Evolutionary conservation across 2,797 vertebrate species (phyloP).

Genomic region (Bufotes viridis): DNA sequence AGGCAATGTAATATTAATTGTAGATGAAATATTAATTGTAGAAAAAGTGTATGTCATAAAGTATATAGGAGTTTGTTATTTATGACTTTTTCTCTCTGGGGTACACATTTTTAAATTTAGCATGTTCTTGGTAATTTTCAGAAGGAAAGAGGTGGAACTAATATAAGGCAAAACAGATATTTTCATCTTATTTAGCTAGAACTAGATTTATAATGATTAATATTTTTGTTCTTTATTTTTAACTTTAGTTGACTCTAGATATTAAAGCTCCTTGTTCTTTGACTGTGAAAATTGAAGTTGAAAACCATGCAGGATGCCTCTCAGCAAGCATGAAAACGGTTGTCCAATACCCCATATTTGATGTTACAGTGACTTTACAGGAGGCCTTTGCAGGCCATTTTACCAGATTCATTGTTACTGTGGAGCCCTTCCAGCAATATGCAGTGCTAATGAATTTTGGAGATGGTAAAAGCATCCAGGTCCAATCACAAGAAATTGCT

Average conservation of each 20-base stretch:
- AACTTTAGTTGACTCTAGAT: conserved; percentile 50
- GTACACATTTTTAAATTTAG: too few species aligned
- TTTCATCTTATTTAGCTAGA: conserved; percentile 5
- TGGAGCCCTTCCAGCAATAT: background rate
- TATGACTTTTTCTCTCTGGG: too few species aligned
- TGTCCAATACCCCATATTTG: conserved; percentile 22
- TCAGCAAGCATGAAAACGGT: conserved; percentile 11
- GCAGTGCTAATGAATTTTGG: conserved; percentile 26
- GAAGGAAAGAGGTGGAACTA: background rate
- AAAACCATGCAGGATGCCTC: conserved; percentile 32
- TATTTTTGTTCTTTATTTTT: background rate
- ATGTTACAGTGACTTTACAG: background rate
- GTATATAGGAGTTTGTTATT: too few species aligned
- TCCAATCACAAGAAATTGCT: conserved; percentile 4
- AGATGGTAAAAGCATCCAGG: background rate
- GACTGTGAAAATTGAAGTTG: conserved; percentile 42
- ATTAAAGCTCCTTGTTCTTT: conserved; percentile 37
- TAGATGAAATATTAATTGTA: too few species aligned
- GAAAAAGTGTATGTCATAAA: too few species aligned
- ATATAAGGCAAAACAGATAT: background rate
- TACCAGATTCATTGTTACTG: background rate
- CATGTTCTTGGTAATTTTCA: background rate
- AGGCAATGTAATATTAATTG: too few species aligned
- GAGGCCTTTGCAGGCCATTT: background rate
- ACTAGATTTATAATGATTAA: background rate